These are phyloP conservation scores for Oikopleura dioica DNA, from an alignment of 23 tunicate genomes.

Conservation along the genomic window DNA sequence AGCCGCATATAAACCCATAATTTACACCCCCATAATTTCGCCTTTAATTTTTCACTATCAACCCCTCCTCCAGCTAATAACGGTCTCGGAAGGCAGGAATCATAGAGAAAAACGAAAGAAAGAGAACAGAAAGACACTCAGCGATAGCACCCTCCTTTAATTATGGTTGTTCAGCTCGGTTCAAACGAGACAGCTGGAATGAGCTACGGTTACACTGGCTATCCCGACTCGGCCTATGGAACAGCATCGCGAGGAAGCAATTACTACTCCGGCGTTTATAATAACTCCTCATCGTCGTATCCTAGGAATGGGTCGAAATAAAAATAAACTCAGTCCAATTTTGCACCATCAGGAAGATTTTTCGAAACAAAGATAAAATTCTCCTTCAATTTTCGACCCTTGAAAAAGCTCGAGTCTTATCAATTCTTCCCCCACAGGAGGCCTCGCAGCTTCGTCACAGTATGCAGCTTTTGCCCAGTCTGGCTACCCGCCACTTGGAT, in stretches of 20 bases:
- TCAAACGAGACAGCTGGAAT: neutral
- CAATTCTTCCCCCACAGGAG: no score
- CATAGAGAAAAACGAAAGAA: neutral
- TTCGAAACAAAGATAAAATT: no score
- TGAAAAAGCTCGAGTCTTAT: no score
- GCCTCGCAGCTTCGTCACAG: no score
- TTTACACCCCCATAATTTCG: neutral
- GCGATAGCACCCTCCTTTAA: neutral
- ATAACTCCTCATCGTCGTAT: neutral
- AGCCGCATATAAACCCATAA: slow-evolving; percentile 9
- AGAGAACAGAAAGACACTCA: neutral
- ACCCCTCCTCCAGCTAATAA: neutral
- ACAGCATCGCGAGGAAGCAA: neutral
- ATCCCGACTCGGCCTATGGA: neutral
- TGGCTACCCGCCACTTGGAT: no score
- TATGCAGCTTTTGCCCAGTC: no score
- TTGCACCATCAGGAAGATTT: no score
- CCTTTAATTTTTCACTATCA: neutral
- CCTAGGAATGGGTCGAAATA: no score
- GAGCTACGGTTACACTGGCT: neutral
- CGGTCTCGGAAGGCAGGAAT: no score
- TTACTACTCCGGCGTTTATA: neutral
- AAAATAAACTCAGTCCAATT: no score
- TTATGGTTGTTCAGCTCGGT: neutral
- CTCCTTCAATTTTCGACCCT: no score